Conservation (phyloP, 2,113 vertebrate species). For the Phylloscopus trochiloides region DNA sequence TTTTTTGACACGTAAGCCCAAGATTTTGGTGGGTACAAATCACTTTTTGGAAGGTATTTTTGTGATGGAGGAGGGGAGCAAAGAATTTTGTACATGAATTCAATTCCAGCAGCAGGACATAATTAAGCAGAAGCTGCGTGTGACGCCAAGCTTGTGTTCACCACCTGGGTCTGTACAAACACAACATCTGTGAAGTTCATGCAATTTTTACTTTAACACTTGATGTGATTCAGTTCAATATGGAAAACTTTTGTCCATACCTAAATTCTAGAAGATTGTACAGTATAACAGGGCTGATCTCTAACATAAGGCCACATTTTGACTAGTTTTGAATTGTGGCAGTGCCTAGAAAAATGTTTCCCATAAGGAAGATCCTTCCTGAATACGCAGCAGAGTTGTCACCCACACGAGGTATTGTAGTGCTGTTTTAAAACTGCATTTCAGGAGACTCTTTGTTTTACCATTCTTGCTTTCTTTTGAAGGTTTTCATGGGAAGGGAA, state of each 20-base stretch:
- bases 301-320: not conserved
- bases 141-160: not conserved
- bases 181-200: not conserved
- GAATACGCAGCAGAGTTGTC: not conserved
- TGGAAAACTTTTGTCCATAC: not conserved
- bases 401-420: not conserved
- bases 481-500: not conserved
- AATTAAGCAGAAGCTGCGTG: not conserved
- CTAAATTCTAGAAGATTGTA: not conserved
- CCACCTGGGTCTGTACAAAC: not conserved
- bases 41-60: not conserved
- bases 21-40: not conserved
- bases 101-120: not conserved
- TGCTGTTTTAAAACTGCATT: not conserved
- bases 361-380: not conserved
- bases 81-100: not conserved
- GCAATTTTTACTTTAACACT: not conserved
- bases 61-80: not conserved
- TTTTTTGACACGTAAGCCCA: not conserved
- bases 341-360: not conserved
- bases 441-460: not conserved
- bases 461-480: not conserved
- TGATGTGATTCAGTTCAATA: not conserved
- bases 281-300: not conserved
- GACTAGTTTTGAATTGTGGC: rapidly evolving